Percentiles rank a stretch among this genome's conserved stretches.
Evolutionary conservation across 2,888 invertebrate species (phyloP).

Genomic region (Aquatica leii): DNA sequence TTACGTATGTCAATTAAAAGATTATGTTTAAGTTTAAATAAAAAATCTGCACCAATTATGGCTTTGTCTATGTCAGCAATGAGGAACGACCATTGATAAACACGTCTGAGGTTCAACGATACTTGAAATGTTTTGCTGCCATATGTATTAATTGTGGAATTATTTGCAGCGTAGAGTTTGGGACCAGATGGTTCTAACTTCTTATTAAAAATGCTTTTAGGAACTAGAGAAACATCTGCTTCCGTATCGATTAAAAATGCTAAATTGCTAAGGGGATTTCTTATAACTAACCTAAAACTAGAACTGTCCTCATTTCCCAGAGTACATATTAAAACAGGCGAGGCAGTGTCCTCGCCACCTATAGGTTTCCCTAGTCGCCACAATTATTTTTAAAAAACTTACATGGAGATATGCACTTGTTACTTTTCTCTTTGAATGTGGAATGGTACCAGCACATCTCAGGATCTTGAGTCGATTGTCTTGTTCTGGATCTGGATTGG

Average conservation of each 20-base stretch:
- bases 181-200: not conserved
- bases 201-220: not conserved
- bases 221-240: not conserved
- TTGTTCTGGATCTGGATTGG: not conserved
- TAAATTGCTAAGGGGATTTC: not conserved
- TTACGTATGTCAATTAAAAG: not conserved
- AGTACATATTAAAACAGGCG: not conserved
- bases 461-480: not conserved
- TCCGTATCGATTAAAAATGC: not conserved
- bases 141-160: not conserved
- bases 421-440: not conserved
- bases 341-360: not conserved
- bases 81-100: not conserved
- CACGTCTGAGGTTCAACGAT: not conserved
- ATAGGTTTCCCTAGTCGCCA: not conserved
- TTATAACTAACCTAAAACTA: not conserved
- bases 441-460: not conserved
- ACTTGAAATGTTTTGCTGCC: not conserved
- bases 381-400: not conserved
- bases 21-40: not conserved
- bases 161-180: not conserved
- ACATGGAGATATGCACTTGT: not conserved
- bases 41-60: constrained; percentile 1
- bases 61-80: not conserved
- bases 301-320: not conserved